Evolutionary conservation across 2,797 vertebrate species (phyloP).

Genomic region (Agapornis canus): DNA sequence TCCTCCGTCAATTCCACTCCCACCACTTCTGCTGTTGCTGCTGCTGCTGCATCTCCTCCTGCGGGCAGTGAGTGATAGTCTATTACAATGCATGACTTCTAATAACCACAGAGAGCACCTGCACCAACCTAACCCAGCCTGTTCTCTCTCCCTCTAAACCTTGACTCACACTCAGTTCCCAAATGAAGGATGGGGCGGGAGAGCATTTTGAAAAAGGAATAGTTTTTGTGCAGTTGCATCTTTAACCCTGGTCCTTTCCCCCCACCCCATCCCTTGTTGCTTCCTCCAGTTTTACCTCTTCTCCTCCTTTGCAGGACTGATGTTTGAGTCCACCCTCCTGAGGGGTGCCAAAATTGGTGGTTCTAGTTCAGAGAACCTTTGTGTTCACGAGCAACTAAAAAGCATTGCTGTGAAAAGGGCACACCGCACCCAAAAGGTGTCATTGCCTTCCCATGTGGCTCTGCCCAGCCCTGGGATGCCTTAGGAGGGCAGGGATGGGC

Average conservation of each 20-base stretch:
- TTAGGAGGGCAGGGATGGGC: neutral
- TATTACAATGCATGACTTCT: slow-evolving; percentile 83
- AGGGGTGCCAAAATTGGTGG: neutral
- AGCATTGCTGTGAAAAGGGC: slow-evolving; percentile 3
- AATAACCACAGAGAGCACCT: slow-evolving; percentile 77
- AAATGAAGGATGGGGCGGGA: slow-evolving; percentile 40
- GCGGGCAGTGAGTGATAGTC: slow-evolving; percentile 97
- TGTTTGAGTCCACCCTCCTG: neutral
- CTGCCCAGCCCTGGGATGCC: neutral
- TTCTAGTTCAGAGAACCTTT: neutral
- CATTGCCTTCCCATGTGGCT: accelerated
- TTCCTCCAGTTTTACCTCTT: slow-evolving; percentile 23
- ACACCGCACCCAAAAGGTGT: neutral
- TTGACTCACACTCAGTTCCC: slow-evolving; percentile 30
- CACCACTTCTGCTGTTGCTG: slow-evolving; percentile 84
- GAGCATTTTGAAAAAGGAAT: neutral
- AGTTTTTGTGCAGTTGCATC: neutral
- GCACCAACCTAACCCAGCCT: slow-evolving; percentile 73
- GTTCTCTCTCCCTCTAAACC: slow-evolving; percentile 69
- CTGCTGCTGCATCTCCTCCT: slow-evolving; percentile 82
- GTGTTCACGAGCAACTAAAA: neutral
- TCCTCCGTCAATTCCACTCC: slow-evolving; percentile 90
- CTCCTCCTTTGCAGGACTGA: slow-evolving; percentile 62
- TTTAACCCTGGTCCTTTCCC: neutral
- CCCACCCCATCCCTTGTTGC: neutral